Conservation (phyloP, 2,888 invertebrate species). For the Agrotis clavis region DNA sequence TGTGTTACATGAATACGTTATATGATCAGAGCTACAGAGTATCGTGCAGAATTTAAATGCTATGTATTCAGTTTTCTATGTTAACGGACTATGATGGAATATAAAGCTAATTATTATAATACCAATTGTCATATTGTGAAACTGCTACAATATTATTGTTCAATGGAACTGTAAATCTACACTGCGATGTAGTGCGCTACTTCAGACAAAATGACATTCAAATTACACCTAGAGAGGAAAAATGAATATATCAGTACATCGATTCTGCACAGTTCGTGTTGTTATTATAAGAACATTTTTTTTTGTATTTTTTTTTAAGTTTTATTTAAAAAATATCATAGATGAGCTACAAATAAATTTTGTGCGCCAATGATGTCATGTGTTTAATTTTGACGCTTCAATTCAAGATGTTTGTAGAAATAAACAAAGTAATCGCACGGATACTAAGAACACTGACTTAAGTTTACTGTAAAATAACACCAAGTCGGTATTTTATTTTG, state of each 20-base stretch:
- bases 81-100: conserved; percentile 43
- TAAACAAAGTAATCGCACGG: conserved; percentile 42
- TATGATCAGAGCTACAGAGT: conserved; percentile 53
- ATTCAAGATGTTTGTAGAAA: conserved; percentile 36
- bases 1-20: conserved; percentile 29
- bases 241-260: conserved; percentile 46
- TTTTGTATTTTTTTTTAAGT: conserved; percentile 41
- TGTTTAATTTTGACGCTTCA: conserved; percentile 51
- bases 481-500: conserved; percentile 32
- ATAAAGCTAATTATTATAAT: conserved; percentile 46
- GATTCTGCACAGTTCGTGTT: conserved; percentile 56
- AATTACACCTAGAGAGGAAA: conserved; percentile 41
- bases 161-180: conserved; percentile 11
- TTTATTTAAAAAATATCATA: conserved; percentile 52
- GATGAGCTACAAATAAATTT: conserved; percentile 62
- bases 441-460: conserved; percentile 56
- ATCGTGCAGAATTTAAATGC: conserved; percentile 54
- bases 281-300: conserved; percentile 40
- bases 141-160: conserved; percentile 27
- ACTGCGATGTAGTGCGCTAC: not conserved
- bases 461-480: conserved; percentile 53
- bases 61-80: conserved; percentile 58
- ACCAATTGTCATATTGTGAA: conserved; percentile 23
- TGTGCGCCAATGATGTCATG: conserved; percentile 56
- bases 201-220: conserved; percentile 22